Conservation (phyloP, 2,888 invertebrate species). For the Lysandra coridon region DNA sequence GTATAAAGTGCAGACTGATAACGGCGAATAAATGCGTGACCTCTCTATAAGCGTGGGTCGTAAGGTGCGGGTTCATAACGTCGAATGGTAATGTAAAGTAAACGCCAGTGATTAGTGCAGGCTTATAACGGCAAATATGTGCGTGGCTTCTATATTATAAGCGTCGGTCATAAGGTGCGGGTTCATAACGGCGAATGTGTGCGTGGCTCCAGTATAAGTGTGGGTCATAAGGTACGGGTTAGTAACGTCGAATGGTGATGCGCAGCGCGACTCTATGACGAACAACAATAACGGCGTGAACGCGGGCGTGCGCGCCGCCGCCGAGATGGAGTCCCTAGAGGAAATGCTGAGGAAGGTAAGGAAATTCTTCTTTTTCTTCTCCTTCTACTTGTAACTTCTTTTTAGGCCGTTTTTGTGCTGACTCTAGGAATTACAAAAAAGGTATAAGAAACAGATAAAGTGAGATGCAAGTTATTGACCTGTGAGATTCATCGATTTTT, state of each 20-base stretch:
- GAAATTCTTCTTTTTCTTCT: not conserved
- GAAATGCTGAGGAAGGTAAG: conserved; percentile 90
- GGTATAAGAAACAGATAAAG: too few relatives aligned
- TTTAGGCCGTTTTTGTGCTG: not conserved
- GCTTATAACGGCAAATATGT: too few relatives aligned
- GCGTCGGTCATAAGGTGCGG: conserved; percentile 13
- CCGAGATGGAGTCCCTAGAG: conserved; percentile 88
- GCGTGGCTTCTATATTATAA: not conserved
- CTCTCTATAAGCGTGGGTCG: too few relatives aligned
- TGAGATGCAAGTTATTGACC: too few relatives aligned
- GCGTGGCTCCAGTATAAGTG: not conserved
- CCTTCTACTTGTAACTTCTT: not conserved
- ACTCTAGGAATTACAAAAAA: too few relatives aligned
- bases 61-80: conserved; percentile 28
- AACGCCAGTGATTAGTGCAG: too few relatives aligned
- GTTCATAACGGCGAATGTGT: conserved; percentile 20
- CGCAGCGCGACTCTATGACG: conserved; percentile 75
- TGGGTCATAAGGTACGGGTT: conserved; percentile 22
- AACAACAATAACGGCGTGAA: conserved; percentile 83
- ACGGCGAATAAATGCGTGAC: not conserved
- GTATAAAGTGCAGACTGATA: too few relatives aligned
- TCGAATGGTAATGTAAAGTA: conserved; percentile 33
- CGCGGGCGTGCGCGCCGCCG: conserved; percentile 81
- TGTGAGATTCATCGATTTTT: too few relatives aligned
- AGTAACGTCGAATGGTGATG: conserved; percentile 38